Conservation (phyloP, 2,888 invertebrate genomes). For the Ectemnius cavifrons region DNA sequence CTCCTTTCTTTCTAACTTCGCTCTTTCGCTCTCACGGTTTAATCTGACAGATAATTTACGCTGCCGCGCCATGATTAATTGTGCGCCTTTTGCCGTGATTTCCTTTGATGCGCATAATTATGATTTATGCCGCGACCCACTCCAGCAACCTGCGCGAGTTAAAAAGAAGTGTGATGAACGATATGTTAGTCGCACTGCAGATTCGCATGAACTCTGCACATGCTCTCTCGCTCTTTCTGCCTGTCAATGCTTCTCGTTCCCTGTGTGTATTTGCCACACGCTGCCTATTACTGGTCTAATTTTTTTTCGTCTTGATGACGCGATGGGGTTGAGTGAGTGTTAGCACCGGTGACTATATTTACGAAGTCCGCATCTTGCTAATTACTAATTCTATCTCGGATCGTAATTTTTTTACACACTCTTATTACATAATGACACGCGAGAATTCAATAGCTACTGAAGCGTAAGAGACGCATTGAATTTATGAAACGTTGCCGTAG, state of each 20-base stretch:
- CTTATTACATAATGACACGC: too few relatives aligned
- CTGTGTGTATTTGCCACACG: too few relatives aligned
- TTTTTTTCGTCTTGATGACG: too few relatives aligned
- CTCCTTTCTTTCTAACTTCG: not conserved
- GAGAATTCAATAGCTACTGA: not conserved
- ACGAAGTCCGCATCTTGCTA: too few relatives aligned
- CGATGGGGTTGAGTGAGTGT: too few relatives aligned
- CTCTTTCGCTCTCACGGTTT: not conserved
- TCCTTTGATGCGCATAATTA: constrained; percentile 10
- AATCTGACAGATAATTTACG: constrained; percentile 5
- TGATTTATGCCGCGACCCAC: constrained; percentile 8
- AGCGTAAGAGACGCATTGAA: not conserved
- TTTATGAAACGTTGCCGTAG: constrained; percentile 3
- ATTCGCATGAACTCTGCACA: too few relatives aligned
- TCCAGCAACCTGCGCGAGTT: not conserved
- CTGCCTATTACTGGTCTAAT: too few relatives aligned
- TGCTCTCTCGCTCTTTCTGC: too few relatives aligned
- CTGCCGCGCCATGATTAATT: constrained; percentile 14
- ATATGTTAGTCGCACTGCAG: not conserved
- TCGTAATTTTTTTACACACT: too few relatives aligned
- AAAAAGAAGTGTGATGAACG: not conserved
- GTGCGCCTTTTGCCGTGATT: constrained; percentile 9
- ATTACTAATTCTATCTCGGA: too few relatives aligned
- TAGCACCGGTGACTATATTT: too few relatives aligned
- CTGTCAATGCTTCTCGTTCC: too few relatives aligned